Conservation (phyloP, 1,140 invertebrate genomes). For the Tetramorium alpestre region DNA sequence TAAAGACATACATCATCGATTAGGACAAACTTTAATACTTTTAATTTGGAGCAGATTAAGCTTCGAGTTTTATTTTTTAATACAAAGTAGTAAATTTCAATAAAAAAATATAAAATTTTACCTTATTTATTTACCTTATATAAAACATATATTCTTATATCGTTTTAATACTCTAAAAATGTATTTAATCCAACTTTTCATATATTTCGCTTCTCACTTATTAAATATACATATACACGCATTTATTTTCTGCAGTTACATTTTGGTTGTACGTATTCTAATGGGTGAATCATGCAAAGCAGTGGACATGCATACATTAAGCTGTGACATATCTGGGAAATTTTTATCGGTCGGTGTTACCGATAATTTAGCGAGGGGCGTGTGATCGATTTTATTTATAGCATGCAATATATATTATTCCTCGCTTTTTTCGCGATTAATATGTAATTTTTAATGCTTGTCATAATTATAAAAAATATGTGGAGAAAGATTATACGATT, state of each 20-base stretch:
- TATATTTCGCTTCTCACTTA: not conserved
- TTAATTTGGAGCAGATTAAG: not conserved
- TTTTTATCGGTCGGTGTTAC: constrained; percentile 23
- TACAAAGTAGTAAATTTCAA: not conserved
- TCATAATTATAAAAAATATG: not conserved
- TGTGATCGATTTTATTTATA: constrained; percentile 54
- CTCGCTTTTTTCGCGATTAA: not conserved
- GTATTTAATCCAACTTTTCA: not conserved
- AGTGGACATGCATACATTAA: constrained; percentile 24
- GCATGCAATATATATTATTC: not conserved
- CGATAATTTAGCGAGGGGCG: constrained; percentile 66
- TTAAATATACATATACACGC: not conserved
- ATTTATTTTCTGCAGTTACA: not conserved
- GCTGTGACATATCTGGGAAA: constrained; percentile 34
- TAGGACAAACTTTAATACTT: not conserved
- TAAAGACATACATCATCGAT: not conserved
- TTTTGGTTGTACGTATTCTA: not conserved
- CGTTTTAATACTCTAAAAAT: not conserved
- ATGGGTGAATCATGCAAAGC: constrained; percentile 16
- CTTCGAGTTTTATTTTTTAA: not conserved
- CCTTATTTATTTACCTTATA: not conserved
- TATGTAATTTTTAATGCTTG: not conserved
- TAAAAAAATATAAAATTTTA: not conserved
- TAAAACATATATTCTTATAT: not conserved
- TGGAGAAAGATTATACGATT: not conserved